Base-by-base conservation (phyloP, 30 jellyfish, hydroid and myxozoan genomes). In the Aurelia sp. region DNA sequence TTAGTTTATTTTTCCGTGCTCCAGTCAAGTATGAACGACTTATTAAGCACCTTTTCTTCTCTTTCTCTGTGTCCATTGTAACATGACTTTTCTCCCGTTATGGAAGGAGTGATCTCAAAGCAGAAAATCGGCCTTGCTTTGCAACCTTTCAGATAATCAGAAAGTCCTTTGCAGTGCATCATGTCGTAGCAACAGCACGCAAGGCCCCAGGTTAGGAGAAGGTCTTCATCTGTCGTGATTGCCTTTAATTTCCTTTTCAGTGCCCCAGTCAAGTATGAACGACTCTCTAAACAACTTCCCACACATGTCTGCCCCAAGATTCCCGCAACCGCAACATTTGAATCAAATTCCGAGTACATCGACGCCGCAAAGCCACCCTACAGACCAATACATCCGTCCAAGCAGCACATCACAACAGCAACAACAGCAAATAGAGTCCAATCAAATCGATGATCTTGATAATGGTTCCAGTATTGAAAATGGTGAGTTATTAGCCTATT, bases 331-430 rank as follows among this genome's bases (percentile, higher is more conserved):
- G 8, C 37, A 65, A 15, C 76, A 27, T 15, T 18, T 23, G 40
- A 65, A 18, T 16, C 76, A 20, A 44, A 35, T 15, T 18, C 48
- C 48, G 15, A 44, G 55, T 44, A 44, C 55, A 44, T 44, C 55
- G 55, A 44, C 55, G 55, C 13, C 55, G 3, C 55, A 44, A 44
- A 44, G 55, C 55, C 55, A 44, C 55, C 55, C 55, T 6, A 1
- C 48, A 23, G 33, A n/a, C 3, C 23, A 23, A 13, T 31, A 13
- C 48, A 12, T 21, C 63, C 27, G 21, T 31, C 31, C 81, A 70
- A 70, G 63, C 63, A 12, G 81, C 31, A 11, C 63, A 47, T n/a
- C 66, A 40, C 37, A 70, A 15, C 40, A 66, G 52, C 27, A 70
- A 31, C 31, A 58, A 35, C 37, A 23, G 16, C 81, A 44, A 44